A percentile compares a stretch with the other conserved stretches of the same genome.
phyloP scores from a whole-genome alignment of 1,140 invertebrate species.

The Euwallacea similis region DNA sequence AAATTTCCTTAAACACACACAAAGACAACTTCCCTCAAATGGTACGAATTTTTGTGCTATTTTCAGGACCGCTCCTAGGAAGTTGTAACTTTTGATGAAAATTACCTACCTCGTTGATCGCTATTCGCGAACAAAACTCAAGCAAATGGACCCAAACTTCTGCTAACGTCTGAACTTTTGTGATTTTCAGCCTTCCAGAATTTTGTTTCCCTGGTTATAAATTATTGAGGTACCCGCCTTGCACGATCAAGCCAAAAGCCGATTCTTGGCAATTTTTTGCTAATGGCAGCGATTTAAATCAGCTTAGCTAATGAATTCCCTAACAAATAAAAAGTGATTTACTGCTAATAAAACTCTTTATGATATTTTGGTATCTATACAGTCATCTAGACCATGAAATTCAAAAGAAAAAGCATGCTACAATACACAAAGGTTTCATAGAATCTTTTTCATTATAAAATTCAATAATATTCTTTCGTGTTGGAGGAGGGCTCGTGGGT shows the following conservation, averaged over 20 bases:
- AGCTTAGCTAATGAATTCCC: neutral
- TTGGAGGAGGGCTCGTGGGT: neutral
- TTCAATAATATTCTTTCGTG: constrained; percentile 9
- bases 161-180: constrained; percentile 4
- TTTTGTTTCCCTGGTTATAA: constrained; percentile 18
- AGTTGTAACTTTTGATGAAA: too few species aligned
- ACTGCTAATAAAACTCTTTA: neutral
- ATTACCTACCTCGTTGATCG: neutral
- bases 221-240: constrained; percentile 16
- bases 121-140: constrained; percentile 6
- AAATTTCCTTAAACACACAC: too few species aligned
- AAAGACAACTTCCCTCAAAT: too few species aligned
- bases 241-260: constrained; percentile 11
- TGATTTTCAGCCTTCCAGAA: neutral
- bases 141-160: constrained; percentile 24
- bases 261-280: constrained; percentile 6
- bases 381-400: too few species aligned
- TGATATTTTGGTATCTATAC: neutral
- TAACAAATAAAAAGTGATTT: constrained; percentile 3
- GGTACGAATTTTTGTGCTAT: too few species aligned
- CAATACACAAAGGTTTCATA: neutral
- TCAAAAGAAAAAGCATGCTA: too few species aligned
- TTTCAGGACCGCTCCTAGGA: too few species aligned
- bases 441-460: constrained; percentile 8
- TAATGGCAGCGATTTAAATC: neutral